Evolutionary conservation across 2,888 invertebrate genomes (phyloP), one percentile per base, ranked within the genome.

Genomic region (Timema podura): DNA sequence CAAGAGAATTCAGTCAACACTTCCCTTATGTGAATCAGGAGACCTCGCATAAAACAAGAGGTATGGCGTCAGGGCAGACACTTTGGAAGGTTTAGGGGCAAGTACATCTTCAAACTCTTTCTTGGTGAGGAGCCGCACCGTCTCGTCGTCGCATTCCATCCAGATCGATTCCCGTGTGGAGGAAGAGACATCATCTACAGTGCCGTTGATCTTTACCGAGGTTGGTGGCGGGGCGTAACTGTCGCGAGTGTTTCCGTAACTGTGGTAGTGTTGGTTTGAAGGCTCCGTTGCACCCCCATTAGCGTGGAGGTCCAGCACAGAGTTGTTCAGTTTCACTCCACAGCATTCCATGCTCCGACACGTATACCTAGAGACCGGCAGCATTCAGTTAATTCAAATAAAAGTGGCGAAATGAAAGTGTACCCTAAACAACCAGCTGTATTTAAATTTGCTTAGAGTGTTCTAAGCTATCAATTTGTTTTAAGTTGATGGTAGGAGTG

Each of bases 101-200:
- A 95, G 84, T 71, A 93, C 85, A 74, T 92, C 91, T 76, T 90
- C 88, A 75, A 95, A 89, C 79, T 94, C 93, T 51, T 89, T 87
- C 78, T 88, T 86, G 48, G 91, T 88, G 79, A 95, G 89, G 9
- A 90, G 88, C 75, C 90, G 88, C 68, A 95, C 91, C 72, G 90
- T 90, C 74, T 95, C 94, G 79, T 95, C 95, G 80, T 95, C 94
- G 79, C 94, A 95, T 78, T 93, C 93, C 65, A 94, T 86, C 95
- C 95, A 95, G 74, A 87, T 83, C 9, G 82, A 78, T 7, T 83
- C 78, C 71, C 78, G 77, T 47, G 78, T 77, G 16, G 73, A 68
- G 10, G 73, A 45, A 57, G 72, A 72, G 15, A 59, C 70, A 67
- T 57, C 67, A 59, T 67, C 46, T 30, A 72, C 48, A 15, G 61